phyloP scores from a whole-genome alignment of 2,797 vertebrate species.

The Aphelocoma californica region DNA sequence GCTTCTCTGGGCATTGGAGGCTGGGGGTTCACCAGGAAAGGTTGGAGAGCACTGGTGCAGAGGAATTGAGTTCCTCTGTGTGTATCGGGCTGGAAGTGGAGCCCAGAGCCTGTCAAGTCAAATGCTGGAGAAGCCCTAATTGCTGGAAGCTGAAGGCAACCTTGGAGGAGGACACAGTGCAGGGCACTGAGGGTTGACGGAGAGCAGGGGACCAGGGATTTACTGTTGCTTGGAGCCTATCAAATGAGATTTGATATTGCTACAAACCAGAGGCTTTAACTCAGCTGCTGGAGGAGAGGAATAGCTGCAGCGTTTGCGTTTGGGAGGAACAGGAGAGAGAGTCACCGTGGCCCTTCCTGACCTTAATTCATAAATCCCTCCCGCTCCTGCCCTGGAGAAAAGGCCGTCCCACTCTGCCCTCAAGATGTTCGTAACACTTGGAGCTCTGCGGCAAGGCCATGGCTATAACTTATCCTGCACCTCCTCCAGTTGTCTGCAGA shows the following conservation, averaged over 20 bases:
- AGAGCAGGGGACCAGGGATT: constrained; percentile 39
- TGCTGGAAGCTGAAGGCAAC: constrained; percentile 37
- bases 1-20: not conserved
- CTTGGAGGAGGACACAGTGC: constrained; percentile 47
- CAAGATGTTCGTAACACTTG: not conserved
- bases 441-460: not conserved
- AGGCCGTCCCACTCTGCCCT: not conserved
- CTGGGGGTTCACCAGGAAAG: not conserved
- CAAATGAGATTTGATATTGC: constrained; percentile 5
- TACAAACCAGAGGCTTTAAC: constrained; percentile 18
- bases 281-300: constrained; percentile 37
- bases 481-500: not conserved
- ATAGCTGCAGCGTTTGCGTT: not conserved
- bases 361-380: not conserved
- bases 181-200: not conserved
- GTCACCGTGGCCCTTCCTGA: not conserved
- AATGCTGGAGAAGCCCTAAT: not conserved
- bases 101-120: not conserved
- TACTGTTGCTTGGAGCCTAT: constrained; percentile 40
- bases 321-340: constrained; percentile 12
- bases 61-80: not conserved
- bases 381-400: not conserved
- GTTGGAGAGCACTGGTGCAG: not conserved
- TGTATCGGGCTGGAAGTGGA: not conserved
- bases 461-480: not conserved